Conservation (phyloP, 2,797 vertebrate species). For the Cryptoprocta ferox region DNA sequence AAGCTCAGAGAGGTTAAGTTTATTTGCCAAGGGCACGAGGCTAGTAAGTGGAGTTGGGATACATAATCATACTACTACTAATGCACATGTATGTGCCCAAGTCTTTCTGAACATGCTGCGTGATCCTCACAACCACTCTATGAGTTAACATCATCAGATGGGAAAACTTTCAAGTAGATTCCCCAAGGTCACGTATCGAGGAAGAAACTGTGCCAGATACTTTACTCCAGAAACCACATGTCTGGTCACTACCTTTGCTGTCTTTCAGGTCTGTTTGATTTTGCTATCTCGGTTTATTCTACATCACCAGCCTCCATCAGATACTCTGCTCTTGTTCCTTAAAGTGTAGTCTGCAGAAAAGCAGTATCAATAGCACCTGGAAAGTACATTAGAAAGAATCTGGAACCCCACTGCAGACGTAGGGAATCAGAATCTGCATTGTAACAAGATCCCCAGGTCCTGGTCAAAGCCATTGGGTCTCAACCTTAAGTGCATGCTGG, state of each 20-base stretch:
- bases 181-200: neutral
- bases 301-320: neutral
- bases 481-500: neutral
- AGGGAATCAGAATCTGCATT: neutral
- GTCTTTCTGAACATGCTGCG: neutral
- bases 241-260: neutral
- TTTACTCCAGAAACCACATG: neutral
- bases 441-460: neutral
- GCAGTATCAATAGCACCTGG: neutral
- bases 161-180: neutral
- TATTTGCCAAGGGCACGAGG: conserved; percentile 16
- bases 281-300: neutral
- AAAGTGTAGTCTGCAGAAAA: neutral
- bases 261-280: neutral
- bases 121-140: neutral
- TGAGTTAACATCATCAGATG: neutral
- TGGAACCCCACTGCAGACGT: neutral
- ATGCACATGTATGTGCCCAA: neutral
- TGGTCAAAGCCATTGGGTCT: neutral
- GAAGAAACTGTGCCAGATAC: neutral
- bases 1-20: neutral
- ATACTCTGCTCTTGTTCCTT: neutral
- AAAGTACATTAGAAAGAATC: neutral
- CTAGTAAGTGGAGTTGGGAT: neutral
- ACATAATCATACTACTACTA: neutral